A percentile compares a stretch with the other conserved stretches of the same genome.
phyloP scores from a whole-genome alignment of 1,140 invertebrate species.

The Zelostemma sp. region DNA sequence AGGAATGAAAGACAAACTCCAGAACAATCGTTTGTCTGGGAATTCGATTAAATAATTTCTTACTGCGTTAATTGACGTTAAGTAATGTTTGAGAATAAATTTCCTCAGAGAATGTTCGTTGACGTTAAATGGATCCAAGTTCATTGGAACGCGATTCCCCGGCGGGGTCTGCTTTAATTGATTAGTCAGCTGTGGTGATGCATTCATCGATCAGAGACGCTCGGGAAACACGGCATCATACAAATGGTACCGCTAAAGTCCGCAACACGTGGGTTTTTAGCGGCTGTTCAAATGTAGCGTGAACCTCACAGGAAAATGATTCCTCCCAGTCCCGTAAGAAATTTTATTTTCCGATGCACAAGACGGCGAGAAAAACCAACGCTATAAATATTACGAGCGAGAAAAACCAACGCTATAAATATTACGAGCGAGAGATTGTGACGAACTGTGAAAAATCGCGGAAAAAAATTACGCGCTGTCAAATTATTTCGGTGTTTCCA shows the following conservation, averaged over 20 bases:
- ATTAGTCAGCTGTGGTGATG: conserved; percentile 14
- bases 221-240: conserved; percentile 4
- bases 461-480: no score
- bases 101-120: no score
- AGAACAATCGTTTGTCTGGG: no score
- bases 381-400: conserved; percentile 40
- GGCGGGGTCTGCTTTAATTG: conserved; percentile 19
- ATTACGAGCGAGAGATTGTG: conserved; percentile 30
- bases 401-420: conserved; percentile 19
- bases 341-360: conserved; percentile 17
- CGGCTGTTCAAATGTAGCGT: conserved; percentile 22
- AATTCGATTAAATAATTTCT: no score
- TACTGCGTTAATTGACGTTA: no score
- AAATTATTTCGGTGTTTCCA: no score
- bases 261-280: conserved; percentile 29
- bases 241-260: conserved; percentile 7
- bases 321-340: conserved; percentile 23
- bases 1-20: no score
- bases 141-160: neutral
- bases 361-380: conserved; percentile 20
- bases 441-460: no score
- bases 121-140: no score
- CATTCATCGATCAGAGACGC: conserved; percentile 12
- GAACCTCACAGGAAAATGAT: conserved; percentile 33
- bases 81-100: no score